Percentiles rank a stretch among this genome's conserved stretches.
phyloP scores from a whole-genome alignment of 2,797 vertebrate species.

The Acrocephalus scirpaceus region DNA sequence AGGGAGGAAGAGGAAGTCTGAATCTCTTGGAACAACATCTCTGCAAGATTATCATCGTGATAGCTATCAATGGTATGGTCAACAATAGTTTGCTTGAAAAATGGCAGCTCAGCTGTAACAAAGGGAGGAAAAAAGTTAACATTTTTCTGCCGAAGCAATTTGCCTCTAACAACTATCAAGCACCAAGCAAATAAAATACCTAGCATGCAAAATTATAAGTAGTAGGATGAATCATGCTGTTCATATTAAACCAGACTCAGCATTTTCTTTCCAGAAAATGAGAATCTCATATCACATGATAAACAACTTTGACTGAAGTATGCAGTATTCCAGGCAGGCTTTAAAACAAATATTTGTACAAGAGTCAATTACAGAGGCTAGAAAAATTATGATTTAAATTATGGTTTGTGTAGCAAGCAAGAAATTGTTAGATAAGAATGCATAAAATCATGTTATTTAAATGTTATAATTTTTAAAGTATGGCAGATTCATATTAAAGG shows the following conservation, averaged over 20 bases:
- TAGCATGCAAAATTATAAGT: constrained; percentile 67
- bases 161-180: constrained; percentile 58
- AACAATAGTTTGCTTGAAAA: constrained; percentile 20
- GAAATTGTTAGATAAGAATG: constrained; percentile 25
- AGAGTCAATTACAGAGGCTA: constrained; percentile 72
- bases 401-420: constrained; percentile 33
- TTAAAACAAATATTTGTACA: constrained; percentile 80
- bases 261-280: constrained; percentile 83
- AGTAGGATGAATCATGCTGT: constrained; percentile 84
- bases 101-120: constrained; percentile 44
- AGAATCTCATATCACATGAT: constrained; percentile 82
- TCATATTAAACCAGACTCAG: constrained; percentile 83
- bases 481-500: neutral
- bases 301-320: constrained; percentile 82
- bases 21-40: neutral
- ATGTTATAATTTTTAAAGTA: neutral
- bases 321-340: constrained; percentile 82
- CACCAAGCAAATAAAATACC: constrained; percentile 73
- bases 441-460: neutral
- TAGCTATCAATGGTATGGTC: constrained; percentile 22
- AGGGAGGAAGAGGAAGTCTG: neutral
- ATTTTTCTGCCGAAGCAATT: constrained; percentile 64
- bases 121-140: constrained; percentile 45
- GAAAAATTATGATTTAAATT: constrained; percentile 58
- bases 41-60: constrained; percentile 4